A percentile compares a stretch with the other conserved stretches of the same genome.
These are phyloP conservation scores for Willowsia nigromaculata DNA, from an alignment of 2,888 invertebrate species.

Conservation along the genomic window DNA sequence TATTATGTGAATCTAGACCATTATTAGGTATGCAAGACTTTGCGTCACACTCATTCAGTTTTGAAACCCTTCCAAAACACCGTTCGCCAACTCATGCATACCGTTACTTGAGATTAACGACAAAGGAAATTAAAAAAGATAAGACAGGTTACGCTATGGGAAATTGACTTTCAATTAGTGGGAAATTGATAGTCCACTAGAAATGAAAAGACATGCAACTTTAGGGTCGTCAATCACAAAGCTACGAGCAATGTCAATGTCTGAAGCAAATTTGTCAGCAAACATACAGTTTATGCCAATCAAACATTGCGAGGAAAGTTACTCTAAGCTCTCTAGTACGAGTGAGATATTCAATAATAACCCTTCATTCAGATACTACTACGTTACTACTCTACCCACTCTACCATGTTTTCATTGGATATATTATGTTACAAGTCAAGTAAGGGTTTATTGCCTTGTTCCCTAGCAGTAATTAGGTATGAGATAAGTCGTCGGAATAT, in stretches of 20 bases:
- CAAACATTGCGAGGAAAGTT: no score
- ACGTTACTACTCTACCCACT: no score
- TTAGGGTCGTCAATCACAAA: background rate
- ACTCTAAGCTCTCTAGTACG: no score
- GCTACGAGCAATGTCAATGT: background rate
- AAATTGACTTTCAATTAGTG: conserved; percentile 49
- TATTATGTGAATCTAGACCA: no score
- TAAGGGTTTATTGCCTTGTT: no score
- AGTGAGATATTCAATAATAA: no score
- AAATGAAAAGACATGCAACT: conserved; percentile 9
- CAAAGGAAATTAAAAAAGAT: background rate
- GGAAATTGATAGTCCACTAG: conserved; percentile 41
- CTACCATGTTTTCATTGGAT: no score
- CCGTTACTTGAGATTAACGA: background rate
- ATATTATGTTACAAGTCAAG: no score
- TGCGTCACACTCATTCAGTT: background rate
- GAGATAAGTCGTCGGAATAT: no score
- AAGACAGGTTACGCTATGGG: background rate
- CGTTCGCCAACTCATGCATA: background rate
- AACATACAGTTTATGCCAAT: no score
- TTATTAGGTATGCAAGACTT: background rate
- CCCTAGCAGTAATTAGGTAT: no score
- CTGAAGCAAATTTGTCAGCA: background rate
- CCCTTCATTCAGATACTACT: no score
- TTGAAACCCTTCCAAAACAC: conserved; percentile 30